These are phyloP conservation scores for Anolis carolinensis DNA, from an alignment of 2,113 vertebrate genomes.

Conservation along the genomic window DNA sequence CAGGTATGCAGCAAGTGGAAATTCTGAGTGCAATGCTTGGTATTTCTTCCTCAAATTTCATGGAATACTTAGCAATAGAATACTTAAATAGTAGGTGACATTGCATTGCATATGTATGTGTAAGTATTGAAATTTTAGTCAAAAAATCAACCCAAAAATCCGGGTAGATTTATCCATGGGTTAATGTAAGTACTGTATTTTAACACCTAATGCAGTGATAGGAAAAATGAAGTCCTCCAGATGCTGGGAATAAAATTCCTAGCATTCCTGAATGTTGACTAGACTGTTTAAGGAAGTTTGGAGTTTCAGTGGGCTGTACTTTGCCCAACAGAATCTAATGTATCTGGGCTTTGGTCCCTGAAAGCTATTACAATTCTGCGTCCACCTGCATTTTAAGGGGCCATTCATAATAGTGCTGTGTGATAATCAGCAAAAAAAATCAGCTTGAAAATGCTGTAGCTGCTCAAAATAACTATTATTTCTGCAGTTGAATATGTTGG, in stretches of 20 bases:
- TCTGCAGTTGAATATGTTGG: too few relatives aligned
- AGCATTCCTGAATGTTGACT: too few relatives aligned
- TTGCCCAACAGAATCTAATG: neutral
- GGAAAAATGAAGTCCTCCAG: too few relatives aligned
- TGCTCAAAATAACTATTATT: neutral
- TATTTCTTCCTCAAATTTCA: neutral
- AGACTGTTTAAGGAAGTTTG: too few relatives aligned
- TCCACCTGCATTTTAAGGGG: neutral
- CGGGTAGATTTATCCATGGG: too few relatives aligned
- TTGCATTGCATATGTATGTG: neutral
- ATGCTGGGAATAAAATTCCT: too few relatives aligned
- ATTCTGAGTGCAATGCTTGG: too few relatives aligned
- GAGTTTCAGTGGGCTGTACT: too few relatives aligned
- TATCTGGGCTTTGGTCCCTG: neutral
- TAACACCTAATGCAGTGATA: too few relatives aligned
- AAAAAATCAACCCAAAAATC: too few relatives aligned
- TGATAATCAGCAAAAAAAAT: neutral
- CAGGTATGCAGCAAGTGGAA: conserved; percentile 76
- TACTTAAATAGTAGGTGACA: neutral
- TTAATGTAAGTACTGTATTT: too few relatives aligned
- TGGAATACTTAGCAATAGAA: neutral
- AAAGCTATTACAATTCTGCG: neutral
- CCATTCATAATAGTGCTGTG: neutral
- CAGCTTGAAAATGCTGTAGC: neutral
- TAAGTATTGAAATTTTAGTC: too few relatives aligned